Conservation (phyloP, 2,113 vertebrate species). For the Ceyx cyanopectus region DNA sequence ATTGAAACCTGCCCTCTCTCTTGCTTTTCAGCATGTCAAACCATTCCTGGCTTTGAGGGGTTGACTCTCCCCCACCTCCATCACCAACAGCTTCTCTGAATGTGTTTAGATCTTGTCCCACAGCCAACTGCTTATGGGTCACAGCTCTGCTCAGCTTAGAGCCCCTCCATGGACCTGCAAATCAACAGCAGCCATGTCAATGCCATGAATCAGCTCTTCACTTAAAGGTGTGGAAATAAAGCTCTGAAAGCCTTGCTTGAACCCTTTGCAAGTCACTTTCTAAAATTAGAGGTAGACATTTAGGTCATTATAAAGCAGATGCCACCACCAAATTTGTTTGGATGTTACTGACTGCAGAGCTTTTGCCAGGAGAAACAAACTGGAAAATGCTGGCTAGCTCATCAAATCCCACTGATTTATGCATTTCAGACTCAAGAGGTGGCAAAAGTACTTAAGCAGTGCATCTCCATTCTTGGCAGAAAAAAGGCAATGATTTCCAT, state of each 20-base stretch:
- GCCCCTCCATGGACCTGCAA: neutral
- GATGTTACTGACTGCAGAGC: neutral
- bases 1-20: neutral
- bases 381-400: slow-evolving; percentile 34
- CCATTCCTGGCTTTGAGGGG: neutral
- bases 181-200: neutral
- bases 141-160: neutral
- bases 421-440: neutral
- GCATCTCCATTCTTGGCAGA: neutral
- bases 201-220: rapidly evolving
- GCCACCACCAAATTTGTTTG: slow-evolving; percentile 49
- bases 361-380: slow-evolving; percentile 60
- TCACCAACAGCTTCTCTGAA: neutral
- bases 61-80: neutral
- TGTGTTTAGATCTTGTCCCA: rapidly evolving
- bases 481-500: neutral
- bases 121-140: rapidly evolving
- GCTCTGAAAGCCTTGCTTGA: neutral
- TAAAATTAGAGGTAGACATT: slow-evolving; percentile 60
- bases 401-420: slow-evolving; percentile 5
- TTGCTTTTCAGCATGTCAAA: neutral
- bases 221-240: neutral
- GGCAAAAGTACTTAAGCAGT: neutral
- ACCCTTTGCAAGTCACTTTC: slow-evolving; percentile 35
- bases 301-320: slow-evolving; percentile 48